phyloP scores from a whole-genome alignment of 2,888 invertebrate species.

The Bhutanitis thaidina region DNA sequence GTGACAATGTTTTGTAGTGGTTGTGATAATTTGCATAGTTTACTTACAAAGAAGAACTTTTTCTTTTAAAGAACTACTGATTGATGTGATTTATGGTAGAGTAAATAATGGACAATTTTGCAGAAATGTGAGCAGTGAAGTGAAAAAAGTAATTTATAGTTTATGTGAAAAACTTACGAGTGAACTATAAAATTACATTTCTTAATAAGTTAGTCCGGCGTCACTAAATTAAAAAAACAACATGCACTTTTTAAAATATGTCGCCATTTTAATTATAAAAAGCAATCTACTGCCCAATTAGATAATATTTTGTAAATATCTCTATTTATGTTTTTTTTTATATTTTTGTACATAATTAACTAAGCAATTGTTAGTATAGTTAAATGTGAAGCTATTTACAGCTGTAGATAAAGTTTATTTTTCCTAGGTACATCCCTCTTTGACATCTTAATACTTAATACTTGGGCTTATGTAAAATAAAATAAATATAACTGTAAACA shows the following conservation, averaged over 20 bases:
- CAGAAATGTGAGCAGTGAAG: slow-evolving; percentile 47
- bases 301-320: slow-evolving; percentile 63
- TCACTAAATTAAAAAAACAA: neutral
- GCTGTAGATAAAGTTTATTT: slow-evolving; percentile 35
- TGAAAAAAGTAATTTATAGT: slow-evolving; percentile 31
- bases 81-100: slow-evolving; percentile 37
- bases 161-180: slow-evolving; percentile 1
- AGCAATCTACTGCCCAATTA: slow-evolving; percentile 21
- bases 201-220: neutral
- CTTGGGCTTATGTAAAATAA: slow-evolving; percentile 19
- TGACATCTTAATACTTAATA: slow-evolving; percentile 15
- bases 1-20: slow-evolving; percentile 31
- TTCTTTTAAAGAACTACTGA: slow-evolving; percentile 30
- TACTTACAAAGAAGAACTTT: slow-evolving; percentile 34
- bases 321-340: slow-evolving; percentile 46
- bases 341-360: slow-evolving; percentile 51
- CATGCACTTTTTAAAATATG: neutral
- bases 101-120: slow-evolving; percentile 21
- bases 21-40: slow-evolving; percentile 37
- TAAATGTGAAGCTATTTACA: slow-evolving; percentile 56
- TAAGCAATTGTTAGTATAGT: slow-evolving; percentile 39
- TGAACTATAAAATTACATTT: slow-evolving; percentile 12
- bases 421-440: neutral
- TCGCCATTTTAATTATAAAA: slow-evolving; percentile 20
- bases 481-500: slow-evolving; percentile 3